Conservation (phyloP, 1,140 invertebrate species). For the Drosophila bifasciata region DNA sequence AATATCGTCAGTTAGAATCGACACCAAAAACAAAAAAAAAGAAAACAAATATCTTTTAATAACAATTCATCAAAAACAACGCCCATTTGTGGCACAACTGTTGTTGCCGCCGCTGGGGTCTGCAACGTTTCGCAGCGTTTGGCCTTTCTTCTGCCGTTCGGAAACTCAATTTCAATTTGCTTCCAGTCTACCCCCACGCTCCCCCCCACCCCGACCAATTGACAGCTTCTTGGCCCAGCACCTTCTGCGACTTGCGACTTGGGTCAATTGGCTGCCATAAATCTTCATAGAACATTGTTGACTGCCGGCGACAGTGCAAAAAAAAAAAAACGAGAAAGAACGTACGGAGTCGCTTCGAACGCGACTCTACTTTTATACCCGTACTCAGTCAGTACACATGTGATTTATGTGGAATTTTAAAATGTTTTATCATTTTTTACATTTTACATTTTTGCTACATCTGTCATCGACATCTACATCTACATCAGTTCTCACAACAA, state of each 20-base stretch:
- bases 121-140: background rate
- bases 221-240: constrained; percentile 43
- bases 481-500: too few species aligned
- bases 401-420: too few species aligned
- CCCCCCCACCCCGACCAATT: constrained; percentile 13
- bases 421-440: too few species aligned
- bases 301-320: constrained; percentile 72
- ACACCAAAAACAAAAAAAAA: background rate
- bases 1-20: background rate
- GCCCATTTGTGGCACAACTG: constrained; percentile 5
- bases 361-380: too few species aligned
- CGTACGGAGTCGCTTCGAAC: too few species aligned
- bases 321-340: too few species aligned
- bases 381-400: too few species aligned
- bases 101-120: background rate
- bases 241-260: constrained; percentile 31
- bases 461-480: too few species aligned
- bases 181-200: constrained; percentile 8
- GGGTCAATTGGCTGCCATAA: constrained; percentile 74
- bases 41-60: constrained; percentile 14
- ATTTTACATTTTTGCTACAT: too few species aligned
- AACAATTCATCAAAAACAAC: constrained; percentile 49
- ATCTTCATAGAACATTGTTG: constrained; percentile 74
- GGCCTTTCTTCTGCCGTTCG: constrained; percentile 24
- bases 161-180: constrained; percentile 68